These are phyloP conservation scores for Lordiphosa clarofinis DNA, from an alignment of 1,140 invertebrate genomes.

Conservation along the genomic window DNA sequence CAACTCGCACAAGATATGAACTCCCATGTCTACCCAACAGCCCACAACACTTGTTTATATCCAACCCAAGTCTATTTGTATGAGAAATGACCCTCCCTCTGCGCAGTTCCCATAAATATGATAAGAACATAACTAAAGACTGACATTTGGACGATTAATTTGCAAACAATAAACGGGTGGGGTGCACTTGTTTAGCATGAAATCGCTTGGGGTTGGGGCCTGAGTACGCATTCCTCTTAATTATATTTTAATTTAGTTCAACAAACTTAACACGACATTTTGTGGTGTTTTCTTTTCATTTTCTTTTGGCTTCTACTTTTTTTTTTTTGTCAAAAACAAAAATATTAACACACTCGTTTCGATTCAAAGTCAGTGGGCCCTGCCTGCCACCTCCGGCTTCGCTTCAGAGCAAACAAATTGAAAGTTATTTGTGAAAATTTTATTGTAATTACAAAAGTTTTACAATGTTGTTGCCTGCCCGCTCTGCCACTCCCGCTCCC, in stretches of 20 bases:
- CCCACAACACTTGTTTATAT: background rate
- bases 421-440: slow-evolving; percentile 78
- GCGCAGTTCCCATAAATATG: slow-evolving; percentile 35
- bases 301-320: slow-evolving; percentile 15
- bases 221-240: slow-evolving; percentile 22
- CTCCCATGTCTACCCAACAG: background rate
- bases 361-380: slow-evolving; percentile 10
- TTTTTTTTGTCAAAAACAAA: slow-evolving; percentile 23
- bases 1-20: no score
- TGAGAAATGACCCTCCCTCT: slow-evolving; percentile 40
- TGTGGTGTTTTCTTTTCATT: slow-evolving; percentile 66
- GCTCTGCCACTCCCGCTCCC: background rate
- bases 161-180: slow-evolving; percentile 47
- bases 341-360: slow-evolving; percentile 48
- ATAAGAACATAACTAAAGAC: slow-evolving; percentile 3
- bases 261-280: slow-evolving; percentile 29
- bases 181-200: slow-evolving; percentile 17
- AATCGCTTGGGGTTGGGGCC: slow-evolving; percentile 23
- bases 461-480: slow-evolving; percentile 48
- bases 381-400: background rate
- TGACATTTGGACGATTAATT: slow-evolving; percentile 49
- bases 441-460: slow-evolving; percentile 78
- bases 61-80: slow-evolving; percentile 43
- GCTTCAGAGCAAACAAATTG: slow-evolving; percentile 55
- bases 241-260: slow-evolving; percentile 53